A percentile compares a stretch with the other conserved stretches of the same genome.
Conservation (phyloP, 2,113 vertebrate species). For the Ageneiosus marmoratus region DNA sequence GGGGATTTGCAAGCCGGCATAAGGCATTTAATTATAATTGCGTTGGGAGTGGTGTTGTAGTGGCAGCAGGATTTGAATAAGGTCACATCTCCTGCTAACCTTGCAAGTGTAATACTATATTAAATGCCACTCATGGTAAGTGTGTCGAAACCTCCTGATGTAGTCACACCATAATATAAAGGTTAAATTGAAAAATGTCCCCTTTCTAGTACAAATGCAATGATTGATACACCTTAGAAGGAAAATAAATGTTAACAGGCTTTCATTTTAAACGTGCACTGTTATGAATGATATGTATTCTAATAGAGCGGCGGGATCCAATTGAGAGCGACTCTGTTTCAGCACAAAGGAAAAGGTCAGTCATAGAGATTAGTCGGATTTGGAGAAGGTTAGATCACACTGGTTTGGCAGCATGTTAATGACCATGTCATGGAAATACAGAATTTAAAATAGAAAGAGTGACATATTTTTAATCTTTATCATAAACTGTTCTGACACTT, state of each 20-base stretch:
- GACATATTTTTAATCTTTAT: slow-evolving; percentile 30
- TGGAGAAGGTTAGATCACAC: slow-evolving; percentile 40
- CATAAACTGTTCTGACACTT: background rate
- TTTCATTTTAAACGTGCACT: slow-evolving; percentile 58
- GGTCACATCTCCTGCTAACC: slow-evolving; percentile 91
- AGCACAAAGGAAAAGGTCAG: slow-evolving; percentile 73
- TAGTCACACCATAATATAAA: slow-evolving; percentile 80
- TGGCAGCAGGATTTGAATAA: slow-evolving; percentile 90
- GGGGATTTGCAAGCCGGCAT: slow-evolving; percentile 94
- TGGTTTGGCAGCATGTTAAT: slow-evolving; percentile 54
- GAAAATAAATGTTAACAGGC: slow-evolving; percentile 79
- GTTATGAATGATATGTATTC: slow-evolving; percentile 61
- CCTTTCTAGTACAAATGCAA: slow-evolving; percentile 74
- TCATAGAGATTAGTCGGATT: slow-evolving; percentile 60
- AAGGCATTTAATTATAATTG: slow-evolving; percentile 97
- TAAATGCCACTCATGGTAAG: slow-evolving; percentile 98
- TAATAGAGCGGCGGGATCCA: slow-evolving; percentile 66
- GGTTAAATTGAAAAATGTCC: slow-evolving; percentile 95
- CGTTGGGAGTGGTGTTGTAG: slow-evolving; percentile 71
- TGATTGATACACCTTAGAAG: slow-evolving; percentile 91
- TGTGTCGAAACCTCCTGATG: slow-evolving; percentile 81
- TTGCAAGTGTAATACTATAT: slow-evolving; percentile 90
- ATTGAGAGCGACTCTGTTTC: slow-evolving; percentile 71
- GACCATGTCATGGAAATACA: slow-evolving; percentile 38
- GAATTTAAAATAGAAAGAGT: slow-evolving; percentile 20